Conservation (phyloP, 2,888 invertebrate species). For the Cheilosia grossa region DNA sequence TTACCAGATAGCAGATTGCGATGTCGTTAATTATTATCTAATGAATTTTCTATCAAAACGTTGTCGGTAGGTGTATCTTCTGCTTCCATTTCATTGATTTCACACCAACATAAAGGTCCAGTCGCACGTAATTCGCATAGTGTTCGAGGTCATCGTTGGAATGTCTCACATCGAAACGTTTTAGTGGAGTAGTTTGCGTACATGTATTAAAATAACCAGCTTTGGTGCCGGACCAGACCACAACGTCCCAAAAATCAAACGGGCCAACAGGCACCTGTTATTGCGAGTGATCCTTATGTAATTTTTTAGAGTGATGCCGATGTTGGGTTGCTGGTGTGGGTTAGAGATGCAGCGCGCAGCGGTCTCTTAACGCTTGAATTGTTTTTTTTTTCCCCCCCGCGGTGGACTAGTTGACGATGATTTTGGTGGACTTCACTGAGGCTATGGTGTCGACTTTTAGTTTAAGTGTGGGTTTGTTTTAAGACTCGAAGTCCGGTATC, state of each 20-base stretch:
- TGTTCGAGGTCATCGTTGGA: constrained; percentile 65
- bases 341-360: constrained; percentile 54
- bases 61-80: constrained; percentile 28
- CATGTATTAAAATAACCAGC: constrained; percentile 54
- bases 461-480: too few relatives aligned
- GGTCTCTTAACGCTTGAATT: constrained; percentile 26
- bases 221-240: constrained; percentile 22
- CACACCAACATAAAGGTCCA: constrained; percentile 21
- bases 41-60: constrained; percentile 65
- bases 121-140: constrained; percentile 64
- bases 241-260: constrained; percentile 7
- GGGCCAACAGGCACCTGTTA: constrained; percentile 54
- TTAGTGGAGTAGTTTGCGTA: not conserved
- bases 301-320: constrained; percentile 44
- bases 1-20: constrained; percentile 65
- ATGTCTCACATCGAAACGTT: constrained; percentile 36
- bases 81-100: constrained; percentile 15
- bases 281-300: constrained; percentile 58
- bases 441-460: too few relatives aligned
- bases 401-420: not conserved
- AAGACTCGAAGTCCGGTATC: constrained; percentile 2
- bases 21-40: constrained; percentile 70
- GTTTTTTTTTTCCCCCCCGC: constrained; percentile 3
- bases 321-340: constrained; percentile 17
- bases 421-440: not conserved